These are phyloP conservation scores for Hofmannophila pseudospretella DNA, from an alignment of 2,888 invertebrate genomes.

Conservation along the genomic window DNA sequence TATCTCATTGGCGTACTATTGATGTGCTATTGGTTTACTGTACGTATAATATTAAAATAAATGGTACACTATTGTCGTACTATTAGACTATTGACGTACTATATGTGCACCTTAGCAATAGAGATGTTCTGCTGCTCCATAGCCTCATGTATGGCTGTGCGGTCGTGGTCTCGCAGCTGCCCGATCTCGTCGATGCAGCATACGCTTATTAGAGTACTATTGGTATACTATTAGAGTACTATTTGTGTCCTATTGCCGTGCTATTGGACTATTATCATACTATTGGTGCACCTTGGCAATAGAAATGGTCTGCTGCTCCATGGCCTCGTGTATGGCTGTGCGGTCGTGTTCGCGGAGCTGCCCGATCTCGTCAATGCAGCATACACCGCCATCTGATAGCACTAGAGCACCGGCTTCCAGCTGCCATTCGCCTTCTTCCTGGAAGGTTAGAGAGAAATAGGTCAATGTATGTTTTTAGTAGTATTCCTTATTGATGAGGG, in stretches of 20 bases:
- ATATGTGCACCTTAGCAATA: constrained; percentile 93
- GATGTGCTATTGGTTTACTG: too few relatives aligned
- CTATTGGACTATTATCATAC: too few relatives aligned
- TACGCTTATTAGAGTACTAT: too few relatives aligned
- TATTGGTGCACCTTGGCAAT: constrained; percentile 94
- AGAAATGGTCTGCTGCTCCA: constrained; percentile 96
- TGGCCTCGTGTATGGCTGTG: constrained; percentile 92
- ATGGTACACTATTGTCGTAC: too few relatives aligned
- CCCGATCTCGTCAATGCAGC: constrained; percentile 94
- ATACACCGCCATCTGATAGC: constrained; percentile 91
- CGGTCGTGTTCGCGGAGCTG: constrained; percentile 90
- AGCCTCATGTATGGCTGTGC: constrained; percentile 92
- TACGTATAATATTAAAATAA: too few relatives aligned
- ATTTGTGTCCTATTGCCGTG: too few relatives aligned
- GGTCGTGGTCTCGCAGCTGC: constrained; percentile 88
- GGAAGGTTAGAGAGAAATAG: constrained; percentile 8
- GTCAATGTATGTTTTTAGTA: too few relatives aligned
- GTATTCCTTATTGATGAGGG: too few relatives aligned
- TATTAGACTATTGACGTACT: too few relatives aligned
- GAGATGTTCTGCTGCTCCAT: constrained; percentile 97
- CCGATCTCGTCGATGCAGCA: constrained; percentile 96
- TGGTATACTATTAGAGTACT: too few relatives aligned
- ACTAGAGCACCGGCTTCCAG: constrained; percentile 94
- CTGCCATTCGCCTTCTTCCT: constrained; percentile 95
- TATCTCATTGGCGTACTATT: too few relatives aligned